Evolutionary conservation across 2,113 vertebrate species (phyloP).

Genomic region (Barnardius zonarius): DNA sequence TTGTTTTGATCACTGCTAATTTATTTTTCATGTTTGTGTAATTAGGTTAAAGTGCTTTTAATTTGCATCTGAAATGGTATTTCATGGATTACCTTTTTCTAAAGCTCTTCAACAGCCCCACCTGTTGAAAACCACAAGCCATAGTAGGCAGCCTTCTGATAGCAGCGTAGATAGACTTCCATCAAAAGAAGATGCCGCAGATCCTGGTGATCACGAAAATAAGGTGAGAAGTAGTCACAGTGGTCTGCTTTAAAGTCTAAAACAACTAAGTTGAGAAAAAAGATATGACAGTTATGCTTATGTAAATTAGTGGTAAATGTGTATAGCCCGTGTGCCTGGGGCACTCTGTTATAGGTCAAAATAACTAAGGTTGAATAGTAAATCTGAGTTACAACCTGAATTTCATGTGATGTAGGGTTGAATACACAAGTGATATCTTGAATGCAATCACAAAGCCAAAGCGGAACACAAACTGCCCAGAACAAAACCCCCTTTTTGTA

Average conservation of each 20-base stretch:
- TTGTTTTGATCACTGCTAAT: constrained; percentile 27
- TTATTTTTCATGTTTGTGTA: constrained; percentile 24
- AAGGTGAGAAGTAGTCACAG: constrained; percentile 76
- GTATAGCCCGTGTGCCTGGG: background rate
- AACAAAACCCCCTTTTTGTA: background rate
- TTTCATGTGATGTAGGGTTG: background rate
- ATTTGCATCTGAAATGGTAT: constrained; percentile 1
- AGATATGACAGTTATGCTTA: background rate
- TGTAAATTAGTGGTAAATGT: background rate
- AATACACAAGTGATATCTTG: background rate
- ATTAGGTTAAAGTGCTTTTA: constrained; percentile 5
- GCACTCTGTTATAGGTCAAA: background rate
- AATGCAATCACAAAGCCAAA: background rate
- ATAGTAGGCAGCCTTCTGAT: constrained; percentile 89
- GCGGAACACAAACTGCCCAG: background rate
- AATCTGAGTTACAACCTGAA: background rate
- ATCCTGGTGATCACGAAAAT: constrained; percentile 81
- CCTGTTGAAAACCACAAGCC: constrained; percentile 80
- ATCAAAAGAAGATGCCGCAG: constrained; percentile 84
- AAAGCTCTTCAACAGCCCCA: constrained; percentile 88
- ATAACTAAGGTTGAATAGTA: background rate
- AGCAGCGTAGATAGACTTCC: constrained; percentile 85
- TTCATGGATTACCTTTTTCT: background rate
- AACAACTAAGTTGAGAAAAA: background rate
- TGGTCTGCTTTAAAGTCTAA: background rate